Base-by-base conservation (phyloP, 2,888 invertebrate species). In the Dolichomitus sp. region DNA sequence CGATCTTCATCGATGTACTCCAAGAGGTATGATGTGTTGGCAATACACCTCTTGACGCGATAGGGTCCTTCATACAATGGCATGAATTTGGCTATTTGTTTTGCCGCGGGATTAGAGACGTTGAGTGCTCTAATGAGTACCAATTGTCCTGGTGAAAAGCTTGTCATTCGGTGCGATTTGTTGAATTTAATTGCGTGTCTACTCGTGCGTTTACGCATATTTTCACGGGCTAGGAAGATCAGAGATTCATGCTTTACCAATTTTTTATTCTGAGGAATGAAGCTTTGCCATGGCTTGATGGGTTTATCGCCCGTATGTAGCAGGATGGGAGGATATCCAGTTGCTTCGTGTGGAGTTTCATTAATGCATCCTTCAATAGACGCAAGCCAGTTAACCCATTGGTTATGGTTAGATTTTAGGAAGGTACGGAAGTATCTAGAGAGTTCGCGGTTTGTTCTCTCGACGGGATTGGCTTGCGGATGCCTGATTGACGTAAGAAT, bases 21-120 rank as follows among this genome's bases (percentile, higher is more conserved):
- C 4, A 82, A 17, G 0, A 73, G 1, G 27, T 76, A 81, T 0
- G 77, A 57, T 1, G 61, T n/a, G 0, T 14, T 0, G 2, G 65
- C 57, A 0, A 73, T 30, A n/a, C 69, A 65, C 12, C 66, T 61
- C 2, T 54, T 59, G 4, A 73, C 68, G 4, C 19, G 4, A 19
- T 82, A 84, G 0, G 82, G 82, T 0, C 82, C 80, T 50, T 84
- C 82, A n/a, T 80, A 82, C 1, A 85, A 4, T 0, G 81, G 30
- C 61, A 82, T 45, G 12, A 85, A 82, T 23, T 84, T 85, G 0
- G 81, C 70, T 7, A 50, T 57, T 0, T 70, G 54, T n/a, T 81
- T 63, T 0, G 42, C 14, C 3, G n/a, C 0, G 0, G 61, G 57
- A 9, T 77, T 27, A 0, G 78, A 83, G 0, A 77, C 57, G 27